Base-by-base conservation (phyloP, 2,113 vertebrate species). In the Apteryx mantelli region DNA sequence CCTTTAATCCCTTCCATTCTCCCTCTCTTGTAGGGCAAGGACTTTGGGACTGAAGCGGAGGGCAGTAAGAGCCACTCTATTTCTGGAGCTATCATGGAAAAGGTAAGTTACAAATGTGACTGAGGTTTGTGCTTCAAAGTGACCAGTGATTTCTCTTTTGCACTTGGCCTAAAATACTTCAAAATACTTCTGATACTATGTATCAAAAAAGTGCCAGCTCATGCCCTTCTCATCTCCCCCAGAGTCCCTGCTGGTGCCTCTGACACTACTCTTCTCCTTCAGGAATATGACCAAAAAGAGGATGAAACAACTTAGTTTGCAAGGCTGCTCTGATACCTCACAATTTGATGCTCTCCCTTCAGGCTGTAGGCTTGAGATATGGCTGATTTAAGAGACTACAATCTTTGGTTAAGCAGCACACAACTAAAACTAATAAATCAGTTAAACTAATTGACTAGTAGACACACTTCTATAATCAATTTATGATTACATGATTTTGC, bases 71-170 rank as follows among this genome's bases (percentile, higher is more conserved):
- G 42, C 82, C 91, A 78, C 40, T 79, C n/a, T 82, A 15, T 88
- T 74, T 92, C 83, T 70, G 75, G 84, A 88, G 44, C 83, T 24
- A 28, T 63, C 44, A 97, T 97, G 97, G 89, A 95, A 64, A 95
- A 95, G 96, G 97, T 98, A 56, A 82, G 94, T 89, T 70, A 56
- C 44, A 82, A 70, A 52, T 0, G 0, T 38, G 26, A 40, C 46
- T 76, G 24, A 38, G 77, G 17, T 34, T 68, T 48, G 52, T 36
- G 42, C 11, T 46, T 73, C 46, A 26, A 28, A 40, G 63, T 53
- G 25, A 58, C 11, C 25, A 19, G 46, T 22, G 70, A 7, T 42
- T 38, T 82, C 28, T 60, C 52, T 60, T 61, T 32, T 87, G 53
- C 13, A 4, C 61, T 71, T 78, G 14, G 78, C 68, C 30, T 5